Evolutionary conservation across 2,888 invertebrate species (phyloP).

Genomic region (Eueremaeus valkanovi): DNA sequence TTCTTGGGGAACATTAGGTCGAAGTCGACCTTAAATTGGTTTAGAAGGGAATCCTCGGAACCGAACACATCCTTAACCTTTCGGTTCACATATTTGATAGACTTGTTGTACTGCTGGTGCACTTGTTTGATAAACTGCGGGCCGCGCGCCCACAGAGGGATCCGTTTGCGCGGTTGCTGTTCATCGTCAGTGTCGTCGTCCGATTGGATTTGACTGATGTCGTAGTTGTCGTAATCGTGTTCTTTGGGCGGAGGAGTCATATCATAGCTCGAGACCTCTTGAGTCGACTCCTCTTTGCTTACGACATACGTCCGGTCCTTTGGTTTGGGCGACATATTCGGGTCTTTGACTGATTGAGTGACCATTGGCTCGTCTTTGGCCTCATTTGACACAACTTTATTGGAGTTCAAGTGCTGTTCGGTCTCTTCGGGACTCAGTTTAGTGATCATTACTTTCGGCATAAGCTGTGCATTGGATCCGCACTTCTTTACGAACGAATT

Average conservation of each 20-base stretch:
- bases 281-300: neutral
- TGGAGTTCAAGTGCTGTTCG: neutral
- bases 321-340: neutral
- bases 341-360: neutral
- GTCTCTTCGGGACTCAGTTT: conserved; percentile 11
- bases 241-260: conserved; percentile 35
- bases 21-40: neutral
- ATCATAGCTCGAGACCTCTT: neutral
- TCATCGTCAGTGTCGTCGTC: conserved; percentile 40
- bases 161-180: conserved; percentile 28
- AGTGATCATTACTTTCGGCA: conserved; percentile 2
- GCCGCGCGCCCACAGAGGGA: conserved; percentile 40
- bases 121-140: conserved; percentile 3
- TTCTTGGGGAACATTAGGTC: conserved; percentile 3
- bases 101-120: conserved; percentile 25
- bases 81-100: neutral
- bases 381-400: neutral
- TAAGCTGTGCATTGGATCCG: neutral
- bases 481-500: conserved; percentile 10
- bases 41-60: neutral
- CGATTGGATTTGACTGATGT: conserved; percentile 36
- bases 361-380: too few relatives aligned
- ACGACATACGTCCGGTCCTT: neutral
- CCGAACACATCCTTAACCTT: conserved; percentile 21
- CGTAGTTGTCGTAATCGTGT: conserved; percentile 33